Percentiles rank a stretch among this genome's conserved stretches.
phyloP scores from a whole-genome alignment of 2,888 invertebrate genomes.

The Dione juno region DNA sequence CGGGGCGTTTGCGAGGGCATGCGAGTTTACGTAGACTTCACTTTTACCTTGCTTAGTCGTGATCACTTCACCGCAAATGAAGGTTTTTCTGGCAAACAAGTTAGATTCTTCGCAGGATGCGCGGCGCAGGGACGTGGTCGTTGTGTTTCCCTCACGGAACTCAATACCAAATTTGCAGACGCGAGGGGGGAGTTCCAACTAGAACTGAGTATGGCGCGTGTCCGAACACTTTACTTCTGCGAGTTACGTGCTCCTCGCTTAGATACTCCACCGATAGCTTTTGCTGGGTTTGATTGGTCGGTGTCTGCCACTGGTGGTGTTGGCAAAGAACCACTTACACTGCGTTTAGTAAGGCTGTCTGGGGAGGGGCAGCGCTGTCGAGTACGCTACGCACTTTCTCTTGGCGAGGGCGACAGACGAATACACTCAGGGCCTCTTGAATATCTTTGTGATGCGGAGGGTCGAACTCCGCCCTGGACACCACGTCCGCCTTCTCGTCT shows the following conservation, averaged over 20 bases:
- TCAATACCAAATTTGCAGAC: constrained; percentile 89
- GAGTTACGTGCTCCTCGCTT: constrained; percentile 86
- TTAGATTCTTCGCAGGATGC: constrained; percentile 86
- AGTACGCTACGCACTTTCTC: constrained; percentile 87
- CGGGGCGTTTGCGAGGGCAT: constrained; percentile 89
- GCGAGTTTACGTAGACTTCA: constrained; percentile 90
- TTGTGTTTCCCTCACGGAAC: constrained; percentile 88
- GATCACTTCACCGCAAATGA: constrained; percentile 93
- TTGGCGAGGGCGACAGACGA: constrained; percentile 87
- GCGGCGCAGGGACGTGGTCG: constrained; percentile 89
- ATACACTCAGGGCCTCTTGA: constrained; percentile 88
- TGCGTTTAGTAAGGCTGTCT: constrained; percentile 88
- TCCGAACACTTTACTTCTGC: constrained; percentile 89
- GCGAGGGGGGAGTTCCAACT: constrained; percentile 91
- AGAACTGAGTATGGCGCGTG: constrained; percentile 89
- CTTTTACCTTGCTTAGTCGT: constrained; percentile 90
- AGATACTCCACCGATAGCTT: constrained; percentile 85
- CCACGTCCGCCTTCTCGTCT: constrained; percentile 85
- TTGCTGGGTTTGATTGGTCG: constrained; percentile 93
- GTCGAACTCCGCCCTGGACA: constrained; percentile 88
- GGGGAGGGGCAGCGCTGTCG: constrained; percentile 91
- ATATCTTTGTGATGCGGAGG: constrained; percentile 88
- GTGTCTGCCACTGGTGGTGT: constrained; percentile 85
- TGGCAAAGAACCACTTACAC: constrained; percentile 80
- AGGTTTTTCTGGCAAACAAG: constrained; percentile 90